Evolutionary conservation across 1,140 invertebrate species (phyloP), one percentile per base, ranked within the genome.

Genomic region (Caenorhabditis briggsae): DNA sequence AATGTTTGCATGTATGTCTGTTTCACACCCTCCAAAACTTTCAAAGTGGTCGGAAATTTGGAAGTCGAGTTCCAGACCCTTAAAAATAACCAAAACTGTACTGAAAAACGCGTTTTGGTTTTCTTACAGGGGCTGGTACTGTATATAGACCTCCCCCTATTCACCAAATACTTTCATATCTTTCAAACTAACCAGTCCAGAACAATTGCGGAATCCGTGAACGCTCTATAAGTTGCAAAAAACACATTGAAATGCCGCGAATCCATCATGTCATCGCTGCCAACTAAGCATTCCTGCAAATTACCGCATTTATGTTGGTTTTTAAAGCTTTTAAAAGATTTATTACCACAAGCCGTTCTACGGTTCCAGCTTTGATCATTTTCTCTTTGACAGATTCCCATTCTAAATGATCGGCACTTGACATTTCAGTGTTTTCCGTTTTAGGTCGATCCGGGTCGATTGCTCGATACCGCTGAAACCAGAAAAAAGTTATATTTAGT

Each of bases 351-450:
- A 99, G 93, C 90, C 95, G 95, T 89, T 96, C 95, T 83, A 99
- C 94, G 0, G 97, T 97, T n/a, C 97, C 98, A 2, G 96, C 97
- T 94, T 98, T 98, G 56, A 99, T 95, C 88, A 98, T 96, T 64
- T 96, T 95, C 23, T 98, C 96, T 86, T 97, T 95, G 85, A 98
- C 96, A n/a, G 97, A 98, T 94, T 99, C 97, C 97, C 97, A 99
- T 95, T 98, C 97, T 90, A 99, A 93, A 93, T 97, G 96, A 41
- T 96, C 97, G 88, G 97, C 96, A 93, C 96, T 96, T 55, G 93
- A 93, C 16, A 82, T 82, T 59, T 88, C 85, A 7, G 58, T 82
- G n/a, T 84, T 50, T 59, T 90, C 86, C n/a, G 82, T 43, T 53
- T 61, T 82, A 50, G 90, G 87, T 78, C 59, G 84, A 82, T 92